Evolutionary conservation across 2,888 invertebrate genomes (phyloP).

Genomic region (Orthosia cruda): DNA sequence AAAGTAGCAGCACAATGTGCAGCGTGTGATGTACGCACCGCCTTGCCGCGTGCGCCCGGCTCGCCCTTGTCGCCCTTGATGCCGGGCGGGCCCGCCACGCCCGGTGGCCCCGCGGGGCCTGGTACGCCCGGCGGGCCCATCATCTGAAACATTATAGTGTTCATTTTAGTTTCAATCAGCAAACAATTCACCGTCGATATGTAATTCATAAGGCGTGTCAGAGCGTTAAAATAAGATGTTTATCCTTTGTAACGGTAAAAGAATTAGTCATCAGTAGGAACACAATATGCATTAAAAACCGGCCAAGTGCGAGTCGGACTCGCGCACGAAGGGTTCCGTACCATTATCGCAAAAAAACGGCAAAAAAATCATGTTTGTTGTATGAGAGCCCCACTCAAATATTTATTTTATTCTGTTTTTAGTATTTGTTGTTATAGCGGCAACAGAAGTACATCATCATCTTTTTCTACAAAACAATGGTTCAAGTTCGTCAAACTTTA

Average conservation of each 20-base stretch:
- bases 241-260: background rate
- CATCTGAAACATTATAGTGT: conserved; percentile 75
- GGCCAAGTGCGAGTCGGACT: no score
- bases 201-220: background rate
- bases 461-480: no score
- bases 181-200: background rate
- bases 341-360: no score
- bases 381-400: no score
- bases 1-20: background rate
- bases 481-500: background rate
- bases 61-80: conserved; percentile 96
- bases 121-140: conserved; percentile 95
- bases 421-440: no score
- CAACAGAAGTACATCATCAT: no score
- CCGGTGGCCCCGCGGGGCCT: conserved; percentile 94
- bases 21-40: conserved; percentile 89
- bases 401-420: no score
- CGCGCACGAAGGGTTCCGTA: no score
- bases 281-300: background rate
- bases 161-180: background rate
- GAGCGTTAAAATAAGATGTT: background rate
- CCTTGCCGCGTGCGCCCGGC: conserved; percentile 96
- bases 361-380: no score
- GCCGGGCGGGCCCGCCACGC: conserved; percentile 96
- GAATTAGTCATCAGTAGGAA: background rate